These are phyloP conservation scores for Halcyon badia DNA, from an alignment of 2,797 vertebrate species.

Conservation along the genomic window DNA sequence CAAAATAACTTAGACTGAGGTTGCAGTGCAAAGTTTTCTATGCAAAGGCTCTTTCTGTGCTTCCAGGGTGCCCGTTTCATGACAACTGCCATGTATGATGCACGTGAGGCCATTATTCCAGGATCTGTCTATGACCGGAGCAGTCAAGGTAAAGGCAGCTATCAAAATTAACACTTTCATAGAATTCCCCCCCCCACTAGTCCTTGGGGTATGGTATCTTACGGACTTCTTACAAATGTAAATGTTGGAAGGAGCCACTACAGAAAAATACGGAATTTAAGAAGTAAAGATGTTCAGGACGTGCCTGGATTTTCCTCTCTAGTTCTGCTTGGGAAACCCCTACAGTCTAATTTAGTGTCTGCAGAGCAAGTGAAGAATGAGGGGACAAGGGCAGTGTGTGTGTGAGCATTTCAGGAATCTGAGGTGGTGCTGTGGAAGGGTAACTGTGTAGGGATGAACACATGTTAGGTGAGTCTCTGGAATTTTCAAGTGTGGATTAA, in stretches of 20 bases:
- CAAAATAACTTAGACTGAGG: not conserved
- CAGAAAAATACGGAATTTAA: not conserved
- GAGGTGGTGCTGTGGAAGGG: not conserved
- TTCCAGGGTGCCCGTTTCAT: constrained; percentile 96
- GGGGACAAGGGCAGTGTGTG: accelerated
- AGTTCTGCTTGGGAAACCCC: not conserved
- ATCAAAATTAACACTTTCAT: accelerated
- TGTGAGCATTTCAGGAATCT: accelerated
- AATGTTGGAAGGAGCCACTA: not conserved
- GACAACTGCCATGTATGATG: constrained; percentile 99
- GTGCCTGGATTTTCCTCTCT: not conserved
- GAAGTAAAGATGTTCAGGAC: accelerated
- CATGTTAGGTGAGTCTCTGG: not conserved
- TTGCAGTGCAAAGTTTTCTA: not conserved
- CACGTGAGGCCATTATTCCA: constrained; percentile 96
- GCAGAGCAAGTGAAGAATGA: not conserved
- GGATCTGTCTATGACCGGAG: constrained; percentile 97
- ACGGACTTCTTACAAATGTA: not conserved
- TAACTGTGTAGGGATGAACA: not conserved
- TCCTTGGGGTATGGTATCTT: not conserved
- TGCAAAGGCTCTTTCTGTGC: not conserved
- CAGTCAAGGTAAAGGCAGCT: constrained; percentile 85
- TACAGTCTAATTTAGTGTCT: not conserved
- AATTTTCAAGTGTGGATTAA: not conserved
- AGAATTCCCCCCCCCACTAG: accelerated